These are phyloP conservation scores for Caenorhabditis imperialis DNA, from an alignment of 2,888 invertebrate species.

Conservation along the genomic window DNA sequence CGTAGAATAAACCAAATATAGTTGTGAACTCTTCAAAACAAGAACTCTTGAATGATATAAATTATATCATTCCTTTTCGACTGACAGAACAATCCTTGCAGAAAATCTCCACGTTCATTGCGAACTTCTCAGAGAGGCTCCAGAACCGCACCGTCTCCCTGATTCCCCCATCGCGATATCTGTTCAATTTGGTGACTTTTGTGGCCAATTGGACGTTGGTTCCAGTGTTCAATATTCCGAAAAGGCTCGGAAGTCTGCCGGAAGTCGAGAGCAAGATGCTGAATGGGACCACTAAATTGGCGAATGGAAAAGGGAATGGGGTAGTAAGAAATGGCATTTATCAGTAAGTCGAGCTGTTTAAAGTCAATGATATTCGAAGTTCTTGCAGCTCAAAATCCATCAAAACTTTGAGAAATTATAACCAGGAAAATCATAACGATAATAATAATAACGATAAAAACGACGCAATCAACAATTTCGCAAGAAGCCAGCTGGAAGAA, in stretches of 20 bases:
- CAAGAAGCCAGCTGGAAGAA: too few species aligned
- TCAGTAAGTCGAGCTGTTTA: neutral
- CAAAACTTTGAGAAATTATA: too few species aligned
- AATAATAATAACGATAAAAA: too few species aligned
- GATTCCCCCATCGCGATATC: slow-evolving; percentile 22
- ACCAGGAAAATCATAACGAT: too few species aligned
- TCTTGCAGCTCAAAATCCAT: too few species aligned
- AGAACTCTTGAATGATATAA: too few species aligned
- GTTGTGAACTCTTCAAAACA: too few species aligned
- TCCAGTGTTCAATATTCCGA: slow-evolving; percentile 16
- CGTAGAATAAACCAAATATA: too few species aligned
- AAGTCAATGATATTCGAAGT: neutral
- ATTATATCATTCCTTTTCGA: neutral
- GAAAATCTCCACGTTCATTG: slow-evolving; percentile 10
- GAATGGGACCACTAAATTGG: neutral
- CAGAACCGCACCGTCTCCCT: slow-evolving; percentile 12
- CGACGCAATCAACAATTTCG: too few species aligned
- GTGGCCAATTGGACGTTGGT: slow-evolving; percentile 19
- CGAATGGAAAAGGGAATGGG: neutral
- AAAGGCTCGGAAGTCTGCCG: neutral
- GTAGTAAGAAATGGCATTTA: neutral
- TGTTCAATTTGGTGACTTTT: slow-evolving; percentile 11
- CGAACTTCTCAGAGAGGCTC: slow-evolving; percentile 4
- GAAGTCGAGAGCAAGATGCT: neutral
- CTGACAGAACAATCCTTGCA: neutral